These are phyloP conservation scores for Entomyzon cyanotis DNA, from an alignment of 2,113 vertebrate genomes.

Conservation along the genomic window DNA sequence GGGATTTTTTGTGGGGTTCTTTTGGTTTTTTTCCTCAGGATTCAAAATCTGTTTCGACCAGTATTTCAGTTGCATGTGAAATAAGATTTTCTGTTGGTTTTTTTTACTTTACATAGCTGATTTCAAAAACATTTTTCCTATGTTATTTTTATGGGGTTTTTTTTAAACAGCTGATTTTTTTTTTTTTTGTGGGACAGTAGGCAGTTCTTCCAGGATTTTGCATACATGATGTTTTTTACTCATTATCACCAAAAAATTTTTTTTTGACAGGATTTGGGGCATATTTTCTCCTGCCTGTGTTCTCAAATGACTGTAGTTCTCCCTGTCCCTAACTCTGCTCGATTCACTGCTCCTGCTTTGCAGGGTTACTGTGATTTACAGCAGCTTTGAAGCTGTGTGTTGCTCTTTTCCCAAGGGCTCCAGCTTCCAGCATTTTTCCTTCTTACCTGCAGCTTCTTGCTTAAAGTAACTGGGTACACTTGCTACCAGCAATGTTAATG, in stretches of 20 bases:
- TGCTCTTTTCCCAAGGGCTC: not conserved
- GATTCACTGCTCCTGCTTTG: not conserved
- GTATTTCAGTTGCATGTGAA: not conserved
- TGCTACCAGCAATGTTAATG: not conserved
- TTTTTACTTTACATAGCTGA: not conserved
- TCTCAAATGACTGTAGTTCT: not conserved
- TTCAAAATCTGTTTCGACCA: not conserved
- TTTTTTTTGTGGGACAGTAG: not conserved
- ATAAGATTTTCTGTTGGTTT: not conserved
- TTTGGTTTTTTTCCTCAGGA: not conserved
- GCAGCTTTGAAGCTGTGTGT: not conserved
- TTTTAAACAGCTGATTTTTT: not conserved
- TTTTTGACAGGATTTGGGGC: not conserved
- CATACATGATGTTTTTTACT: not conserved
- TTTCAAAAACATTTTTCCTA: not conserved
- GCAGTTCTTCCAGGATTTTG: not conserved
- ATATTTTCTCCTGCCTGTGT: not conserved
- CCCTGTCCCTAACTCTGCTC: not conserved
- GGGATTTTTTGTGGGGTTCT: not conserved
- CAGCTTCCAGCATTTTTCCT: not conserved
- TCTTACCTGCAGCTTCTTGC: constrained; percentile 14
- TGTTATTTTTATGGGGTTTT: not conserved
- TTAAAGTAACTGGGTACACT: not conserved
- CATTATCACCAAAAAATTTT: not conserved
- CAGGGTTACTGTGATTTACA: not conserved